Conservation (phyloP, 53 echinoderm and acorn worm genomes). For the Apostichopus leukothele region DNA sequence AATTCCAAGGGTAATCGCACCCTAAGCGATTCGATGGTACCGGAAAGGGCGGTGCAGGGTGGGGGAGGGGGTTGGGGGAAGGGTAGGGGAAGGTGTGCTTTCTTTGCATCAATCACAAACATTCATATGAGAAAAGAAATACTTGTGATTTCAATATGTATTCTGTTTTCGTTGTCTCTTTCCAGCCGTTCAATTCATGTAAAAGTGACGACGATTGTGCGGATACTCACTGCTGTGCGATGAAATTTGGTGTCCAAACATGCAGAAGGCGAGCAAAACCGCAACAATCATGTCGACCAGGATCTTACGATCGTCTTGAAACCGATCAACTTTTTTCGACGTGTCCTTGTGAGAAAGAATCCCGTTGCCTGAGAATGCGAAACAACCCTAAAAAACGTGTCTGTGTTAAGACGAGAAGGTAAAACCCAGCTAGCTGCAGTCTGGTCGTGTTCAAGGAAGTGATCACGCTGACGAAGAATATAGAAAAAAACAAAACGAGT, state of each 20-base stretch:
- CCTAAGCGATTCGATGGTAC: no score
- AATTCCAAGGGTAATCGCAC: no score
- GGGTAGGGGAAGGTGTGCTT: no score
- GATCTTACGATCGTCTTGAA: background rate
- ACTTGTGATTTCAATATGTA: no score
- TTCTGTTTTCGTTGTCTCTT: background rate
- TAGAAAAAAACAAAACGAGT: no score
- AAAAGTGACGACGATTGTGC: background rate
- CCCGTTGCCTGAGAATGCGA: background rate
- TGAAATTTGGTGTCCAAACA: constrained; percentile 18
- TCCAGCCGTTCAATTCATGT: constrained; percentile 15
- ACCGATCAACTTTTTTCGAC: constrained; percentile 26
- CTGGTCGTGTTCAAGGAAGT: background rate
- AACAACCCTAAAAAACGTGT: constrained; percentile 27
- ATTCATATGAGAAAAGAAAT: no score
- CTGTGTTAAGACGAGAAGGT: constrained; percentile 12
- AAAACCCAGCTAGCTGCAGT: background rate
- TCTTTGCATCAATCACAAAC: no score
- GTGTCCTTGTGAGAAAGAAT: constrained; percentile 4
- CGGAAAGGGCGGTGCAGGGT: no score
- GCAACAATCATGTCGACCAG: background rate
- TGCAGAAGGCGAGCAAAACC: constrained; percentile 1
- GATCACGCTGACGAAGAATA: no score
- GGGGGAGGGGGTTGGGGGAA: no score
- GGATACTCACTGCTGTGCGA: constrained; percentile 25